phyloP scores from a whole-genome alignment of 2,888 invertebrate species.

The Xylota sylvarum region DNA sequence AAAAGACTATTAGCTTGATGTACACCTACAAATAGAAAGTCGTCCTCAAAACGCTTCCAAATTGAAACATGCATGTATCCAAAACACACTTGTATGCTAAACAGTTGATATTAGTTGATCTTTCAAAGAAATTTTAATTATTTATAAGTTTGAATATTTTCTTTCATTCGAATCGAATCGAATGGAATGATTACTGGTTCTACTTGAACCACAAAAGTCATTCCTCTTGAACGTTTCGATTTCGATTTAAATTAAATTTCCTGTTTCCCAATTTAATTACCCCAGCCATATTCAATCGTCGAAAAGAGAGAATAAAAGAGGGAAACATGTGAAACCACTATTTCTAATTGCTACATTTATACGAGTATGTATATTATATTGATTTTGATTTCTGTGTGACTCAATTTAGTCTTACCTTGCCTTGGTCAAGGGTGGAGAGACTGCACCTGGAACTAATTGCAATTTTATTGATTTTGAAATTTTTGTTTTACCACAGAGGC shows the following conservation, averaged over 20 bases:
- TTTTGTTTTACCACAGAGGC: background rate
- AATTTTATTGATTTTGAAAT: slow-evolving; percentile 44
- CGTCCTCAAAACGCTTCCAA: no score
- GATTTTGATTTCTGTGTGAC: slow-evolving; percentile 1
- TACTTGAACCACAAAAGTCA: slow-evolving; percentile 1
- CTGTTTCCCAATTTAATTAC: slow-evolving; percentile 28
- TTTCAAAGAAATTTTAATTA: slow-evolving; percentile 26
- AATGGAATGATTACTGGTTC: background rate
- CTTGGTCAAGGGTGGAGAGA: background rate
- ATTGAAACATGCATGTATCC: no score
- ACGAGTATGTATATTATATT: background rate
- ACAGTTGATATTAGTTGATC: slow-evolving; percentile 9
- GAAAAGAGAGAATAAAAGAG: background rate
- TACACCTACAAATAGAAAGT: no score
- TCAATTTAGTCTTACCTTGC: slow-evolving; percentile 8
- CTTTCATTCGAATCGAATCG: background rate
- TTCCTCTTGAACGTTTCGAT: slow-evolving; percentile 2
- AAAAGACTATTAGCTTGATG: no score
- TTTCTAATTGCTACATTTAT: background rate
- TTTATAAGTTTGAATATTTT: slow-evolving; percentile 1
- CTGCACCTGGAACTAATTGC: slow-evolving; percentile 35
- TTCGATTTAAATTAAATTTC: slow-evolving; percentile 17
- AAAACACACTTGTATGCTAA: no score
- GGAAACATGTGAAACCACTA: background rate
- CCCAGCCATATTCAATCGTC: background rate